Evolutionary conservation across 2,797 vertebrate genomes (phyloP).

Genomic region (Thalassophryne amazonica): DNA sequence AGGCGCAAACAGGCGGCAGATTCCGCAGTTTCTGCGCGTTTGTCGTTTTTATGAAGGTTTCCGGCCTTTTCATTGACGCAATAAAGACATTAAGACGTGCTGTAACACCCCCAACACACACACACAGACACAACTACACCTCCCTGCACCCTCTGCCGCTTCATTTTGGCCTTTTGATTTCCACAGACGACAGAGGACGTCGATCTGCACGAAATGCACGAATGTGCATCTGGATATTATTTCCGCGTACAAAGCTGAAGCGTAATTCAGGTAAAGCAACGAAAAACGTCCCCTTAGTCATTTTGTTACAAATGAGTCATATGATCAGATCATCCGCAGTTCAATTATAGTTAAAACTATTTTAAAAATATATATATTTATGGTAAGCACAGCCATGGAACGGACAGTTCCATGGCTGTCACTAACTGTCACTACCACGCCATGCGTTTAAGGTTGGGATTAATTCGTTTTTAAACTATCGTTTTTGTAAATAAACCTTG

Average conservation of each 20-base stretch:
- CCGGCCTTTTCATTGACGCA: constrained; percentile 70
- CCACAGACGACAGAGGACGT: background rate
- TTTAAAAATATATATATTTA: too few species aligned
- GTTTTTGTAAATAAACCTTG: too few species aligned
- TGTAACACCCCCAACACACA: constrained; percentile 19
- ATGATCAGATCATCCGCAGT: too few species aligned
- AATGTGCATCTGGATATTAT: background rate
- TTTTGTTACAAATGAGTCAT: too few species aligned
- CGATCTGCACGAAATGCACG: background rate
- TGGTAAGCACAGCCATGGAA: too few species aligned
- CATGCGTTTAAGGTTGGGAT: too few species aligned
- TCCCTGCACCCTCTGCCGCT: background rate
- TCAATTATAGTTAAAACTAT: too few species aligned
- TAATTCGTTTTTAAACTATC: too few species aligned
- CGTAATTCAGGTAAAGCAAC: background rate
- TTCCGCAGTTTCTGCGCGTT: constrained; percentile 41
- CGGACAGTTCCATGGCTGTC: too few species aligned
- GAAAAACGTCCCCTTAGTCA: background rate
- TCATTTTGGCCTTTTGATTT: constrained; percentile 4
- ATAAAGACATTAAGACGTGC: constrained; percentile 65
- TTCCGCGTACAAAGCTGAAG: background rate
- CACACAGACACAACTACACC: too few species aligned
- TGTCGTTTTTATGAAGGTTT: constrained; percentile 68
- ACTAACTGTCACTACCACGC: too few species aligned
- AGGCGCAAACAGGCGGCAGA: constrained; percentile 5